Conservation (phyloP, 2,113 vertebrate genomes). For the Rafetus swinhoei region DNA sequence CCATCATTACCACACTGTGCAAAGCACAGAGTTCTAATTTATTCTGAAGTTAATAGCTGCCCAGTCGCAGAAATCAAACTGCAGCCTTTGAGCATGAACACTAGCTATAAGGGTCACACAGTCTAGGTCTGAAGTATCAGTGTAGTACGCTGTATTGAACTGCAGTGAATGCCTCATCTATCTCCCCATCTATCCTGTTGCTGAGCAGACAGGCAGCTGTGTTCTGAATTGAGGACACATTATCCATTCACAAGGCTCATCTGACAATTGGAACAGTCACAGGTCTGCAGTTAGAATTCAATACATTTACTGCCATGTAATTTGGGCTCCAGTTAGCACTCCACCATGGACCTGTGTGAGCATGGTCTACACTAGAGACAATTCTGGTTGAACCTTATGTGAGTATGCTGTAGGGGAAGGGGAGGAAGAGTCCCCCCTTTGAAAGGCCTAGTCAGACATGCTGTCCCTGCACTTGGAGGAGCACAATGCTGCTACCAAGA, state of each 20-base stretch:
- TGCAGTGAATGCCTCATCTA: background rate
- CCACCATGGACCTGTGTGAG: background rate
- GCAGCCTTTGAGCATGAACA: background rate
- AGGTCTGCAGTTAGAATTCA: background rate
- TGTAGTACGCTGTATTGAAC: fast-evolving
- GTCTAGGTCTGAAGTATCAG: fast-evolving
- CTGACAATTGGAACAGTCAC: background rate
- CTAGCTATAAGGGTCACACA: background rate
- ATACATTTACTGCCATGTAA: background rate
- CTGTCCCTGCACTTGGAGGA: background rate
- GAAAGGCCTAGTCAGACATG: background rate
- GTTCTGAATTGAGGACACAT: background rate
- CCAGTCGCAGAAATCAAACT: constrained; percentile 14
- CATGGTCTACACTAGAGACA: background rate
- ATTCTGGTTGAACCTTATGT: background rate
- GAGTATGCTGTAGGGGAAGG: background rate
- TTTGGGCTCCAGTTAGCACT: background rate
- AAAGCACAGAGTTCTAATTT: constrained; percentile 3
- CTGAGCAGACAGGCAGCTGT: fast-evolving
- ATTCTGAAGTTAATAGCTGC: background rate
- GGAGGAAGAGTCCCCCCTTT: background rate
- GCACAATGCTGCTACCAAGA: background rate
- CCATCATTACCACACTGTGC: background rate
- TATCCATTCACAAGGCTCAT: background rate
- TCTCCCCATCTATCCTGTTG: background rate